Base-by-base conservation (phyloP, 92 coral and sea anemone species). In the Umimayanthus chanpuru region DNA sequence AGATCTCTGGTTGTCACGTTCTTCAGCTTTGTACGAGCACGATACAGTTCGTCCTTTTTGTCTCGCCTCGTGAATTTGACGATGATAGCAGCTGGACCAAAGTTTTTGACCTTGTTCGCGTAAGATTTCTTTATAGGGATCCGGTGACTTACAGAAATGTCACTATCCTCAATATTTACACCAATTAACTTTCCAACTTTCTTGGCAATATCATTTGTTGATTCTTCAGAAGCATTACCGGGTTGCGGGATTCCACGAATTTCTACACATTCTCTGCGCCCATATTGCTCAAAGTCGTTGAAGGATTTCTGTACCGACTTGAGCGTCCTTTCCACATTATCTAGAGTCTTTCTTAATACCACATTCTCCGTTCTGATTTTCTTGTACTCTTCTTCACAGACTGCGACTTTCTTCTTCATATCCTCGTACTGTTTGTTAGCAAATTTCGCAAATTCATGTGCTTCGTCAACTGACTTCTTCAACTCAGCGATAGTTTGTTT, bases 1-100 rank as follows among this genome's bases (percentile, higher is more conserved):
- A n/a, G 80, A 64, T 79, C 92, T 74, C 64, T 72, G 68, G 90
- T 90, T 76, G 92, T 86, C 44, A 70, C 47, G 32, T 44, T 32
- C 80, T 89, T 89, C 77, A 89, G 32, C 43, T 85, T 76, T 41
- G 88, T 90, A 55, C 90, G 36, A 64, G 93, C 87, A 40, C 81
- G 85, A 66, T 81, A 87, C 21, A 91, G 16, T 80, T 81, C 80
- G 41, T 90, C 90, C 36, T 75, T 85, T 71, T 65, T 72, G 66
- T 90, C 84, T 23, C 92, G 82, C 74, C 76, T 71, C 82, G 81
- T 80, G 73, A 90, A 90, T 40, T 90, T 86, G 38, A 79, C 81
- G 21, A 90, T 90, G 43, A 90, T 74, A 14, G 90, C 49, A 23
- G 90, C 81, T 49, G 89, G 86, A 75, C 79, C 79, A 75, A 75